Evolutionary conservation across 2,113 vertebrate genomes (phyloP).

Genomic region (Dolichallabes microphthalmus): DNA sequence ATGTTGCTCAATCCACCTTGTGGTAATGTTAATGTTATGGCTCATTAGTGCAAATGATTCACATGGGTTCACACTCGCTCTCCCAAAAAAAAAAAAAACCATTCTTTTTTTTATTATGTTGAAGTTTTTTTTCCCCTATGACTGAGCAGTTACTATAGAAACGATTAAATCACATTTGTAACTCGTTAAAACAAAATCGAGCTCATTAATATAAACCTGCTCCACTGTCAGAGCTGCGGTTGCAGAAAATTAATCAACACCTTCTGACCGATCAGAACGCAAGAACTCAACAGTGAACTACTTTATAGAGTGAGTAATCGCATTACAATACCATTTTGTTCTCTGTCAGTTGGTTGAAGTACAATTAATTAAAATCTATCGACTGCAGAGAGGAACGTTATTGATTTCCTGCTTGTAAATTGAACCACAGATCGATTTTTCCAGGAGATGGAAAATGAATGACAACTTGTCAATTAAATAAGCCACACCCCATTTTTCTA

Average conservation of each 20-base stretch:
- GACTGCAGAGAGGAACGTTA: neutral
- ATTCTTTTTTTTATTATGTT: too few species aligned
- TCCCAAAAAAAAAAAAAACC: too few species aligned
- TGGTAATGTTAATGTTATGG: too few species aligned
- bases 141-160: neutral
- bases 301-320: neutral
- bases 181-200: neutral
- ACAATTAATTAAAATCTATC: neutral
- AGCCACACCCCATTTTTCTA: neutral
- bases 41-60: too few species aligned
- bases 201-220: neutral
- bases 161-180: neutral
- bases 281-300: neutral
- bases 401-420: neutral
- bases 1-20: too few species aligned
- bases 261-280: neutral
- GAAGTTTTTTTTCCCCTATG: neutral
- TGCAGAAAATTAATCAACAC: neutral
- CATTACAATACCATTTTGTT: neutral
- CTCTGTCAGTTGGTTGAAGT: neutral
- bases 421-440: neutral
- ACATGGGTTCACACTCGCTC: too few species aligned
- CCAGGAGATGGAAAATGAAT: neutral
- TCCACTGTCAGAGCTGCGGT: neutral
- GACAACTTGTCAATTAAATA: neutral